Evolutionary conservation across 2,888 invertebrate genomes (phyloP), one percentile per base, ranked within the genome.

Genomic region (Gastrophysa polygoni): DNA sequence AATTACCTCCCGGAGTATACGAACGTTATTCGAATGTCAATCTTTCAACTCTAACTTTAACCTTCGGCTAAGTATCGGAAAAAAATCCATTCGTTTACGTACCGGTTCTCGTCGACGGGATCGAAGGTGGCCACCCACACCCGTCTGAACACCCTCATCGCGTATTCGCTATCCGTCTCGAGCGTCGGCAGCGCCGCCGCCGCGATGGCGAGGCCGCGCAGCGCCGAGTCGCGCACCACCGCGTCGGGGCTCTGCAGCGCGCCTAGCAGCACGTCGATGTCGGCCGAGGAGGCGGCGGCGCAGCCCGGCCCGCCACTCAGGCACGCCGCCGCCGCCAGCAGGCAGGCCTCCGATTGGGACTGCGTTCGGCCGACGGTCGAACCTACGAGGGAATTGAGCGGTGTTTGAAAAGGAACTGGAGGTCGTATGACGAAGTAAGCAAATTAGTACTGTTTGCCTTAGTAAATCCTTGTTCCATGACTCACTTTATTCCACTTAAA

Each of bases 81-180:
- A n/a, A 50, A 4, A 49, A 10, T 16, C n/a, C 1, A 16, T n/a
- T 3, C 16, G 8, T 21, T 7, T 17, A 21, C 24, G 21, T 71
- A 86, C 85, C 84, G 85, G 75, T 94, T 94, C 62, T 92, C 91
- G 43, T 89, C 89, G 6, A 86, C 86, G 0, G 88, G 83, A 82
- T 97, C 97, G 79, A 90, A 93, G 66, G 87, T 90, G 0, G 94
- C 91, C 56, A 96, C 86, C 89, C 93, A 94, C 47, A 96, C 84
- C 56, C 95, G 85, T 70, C 90, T 88, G 32, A 87, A 87, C 47
- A 94, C 83, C 44, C 84, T 81, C 56, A 90, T 81, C 5, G 84
- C 86, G 73, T 86, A 85, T 47, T 84, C 87, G 68, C 83, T 82
- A 75, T 88, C 84, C 46, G 85, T 84, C 17, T 87, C 84, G 61